Conservation (phyloP, 1,140 invertebrate species). For the Brachionus sp. region DNA sequence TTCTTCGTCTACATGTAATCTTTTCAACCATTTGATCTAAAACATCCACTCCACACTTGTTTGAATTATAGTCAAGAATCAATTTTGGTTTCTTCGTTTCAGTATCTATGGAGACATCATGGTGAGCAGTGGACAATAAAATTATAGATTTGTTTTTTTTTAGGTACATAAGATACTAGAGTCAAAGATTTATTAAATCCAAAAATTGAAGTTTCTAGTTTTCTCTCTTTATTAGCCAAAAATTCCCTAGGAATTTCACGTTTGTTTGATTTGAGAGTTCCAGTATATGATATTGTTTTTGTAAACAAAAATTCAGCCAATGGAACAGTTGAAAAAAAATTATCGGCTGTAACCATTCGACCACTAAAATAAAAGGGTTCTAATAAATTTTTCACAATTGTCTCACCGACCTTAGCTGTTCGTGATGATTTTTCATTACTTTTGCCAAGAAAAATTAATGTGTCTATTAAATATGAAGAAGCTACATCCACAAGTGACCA, state of each 20-base stretch:
- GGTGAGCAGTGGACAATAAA: slow-evolving; percentile 44
- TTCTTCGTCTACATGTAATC: slow-evolving; percentile 48
- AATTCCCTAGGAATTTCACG: neutral
- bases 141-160: slow-evolving; percentile 48
- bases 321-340: neutral
- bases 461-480: neutral
- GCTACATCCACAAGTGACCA: neutral
- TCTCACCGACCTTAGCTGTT: neutral
- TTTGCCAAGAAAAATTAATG: neutral
- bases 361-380: neutral
- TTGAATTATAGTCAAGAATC: slow-evolving; percentile 47
- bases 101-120: neutral
- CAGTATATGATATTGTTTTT: neutral
- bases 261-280: neutral
- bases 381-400: neutral
- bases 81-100: slow-evolving; percentile 45
- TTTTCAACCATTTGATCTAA: slow-evolving; percentile 47
- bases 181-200: slow-evolving; percentile 44
- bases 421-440: neutral
- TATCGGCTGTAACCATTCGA: neutral
- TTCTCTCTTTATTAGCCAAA: neutral
- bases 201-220: neutral
- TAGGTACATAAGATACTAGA: slow-evolving; percentile 48
- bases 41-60: slow-evolving; percentile 47
- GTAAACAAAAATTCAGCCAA: neutral